Evolutionary conservation across 2,888 invertebrate species (phyloP).

Genomic region (Drosophila sordidula): DNA sequence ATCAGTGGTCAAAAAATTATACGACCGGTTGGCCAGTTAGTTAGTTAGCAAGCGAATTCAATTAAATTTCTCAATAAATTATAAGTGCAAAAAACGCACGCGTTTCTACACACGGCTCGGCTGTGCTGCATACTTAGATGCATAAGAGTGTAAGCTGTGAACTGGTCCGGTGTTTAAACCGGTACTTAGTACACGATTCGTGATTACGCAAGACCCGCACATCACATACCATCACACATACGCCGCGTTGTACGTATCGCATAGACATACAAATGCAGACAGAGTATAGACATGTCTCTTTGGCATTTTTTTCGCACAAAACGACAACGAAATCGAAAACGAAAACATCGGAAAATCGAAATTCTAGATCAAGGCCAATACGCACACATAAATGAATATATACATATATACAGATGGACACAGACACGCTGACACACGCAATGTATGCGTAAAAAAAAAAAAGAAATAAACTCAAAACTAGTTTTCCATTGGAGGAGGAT

Average conservation of each 20-base stretch:
- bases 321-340: conserved; percentile 55
- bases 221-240: conserved; percentile 58
- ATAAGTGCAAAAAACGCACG: conserved; percentile 63
- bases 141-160: conserved; percentile 50
- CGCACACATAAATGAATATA: conserved; percentile 31
- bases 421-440: conserved; percentile 57
- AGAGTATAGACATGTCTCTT: conserved; percentile 20
- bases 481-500: conserved; percentile 53
- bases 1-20: conserved; percentile 49
- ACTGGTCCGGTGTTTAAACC: conserved; percentile 66
- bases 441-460: conserved; percentile 58
- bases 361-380: conserved; percentile 82
- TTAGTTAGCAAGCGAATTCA: conserved; percentile 66
- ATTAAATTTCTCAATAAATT: conserved; percentile 80
- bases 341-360: conserved; percentile 74
- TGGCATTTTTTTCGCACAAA: conserved; percentile 37
- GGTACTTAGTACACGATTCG: conserved; percentile 66
- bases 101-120: conserved; percentile 30
- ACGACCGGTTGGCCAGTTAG: conserved; percentile 25
- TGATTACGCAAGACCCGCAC: conserved; percentile 65
- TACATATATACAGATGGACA: conserved; percentile 22
- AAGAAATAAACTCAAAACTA: conserved; percentile 40
- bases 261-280: conserved; percentile 14
- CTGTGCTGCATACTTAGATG: conserved; percentile 56
- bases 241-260: conserved; percentile 36